These are phyloP conservation scores for Caenorhabditis drosophilae DNA, from an alignment of 2,888 invertebrate species.

Conservation along the genomic window DNA sequence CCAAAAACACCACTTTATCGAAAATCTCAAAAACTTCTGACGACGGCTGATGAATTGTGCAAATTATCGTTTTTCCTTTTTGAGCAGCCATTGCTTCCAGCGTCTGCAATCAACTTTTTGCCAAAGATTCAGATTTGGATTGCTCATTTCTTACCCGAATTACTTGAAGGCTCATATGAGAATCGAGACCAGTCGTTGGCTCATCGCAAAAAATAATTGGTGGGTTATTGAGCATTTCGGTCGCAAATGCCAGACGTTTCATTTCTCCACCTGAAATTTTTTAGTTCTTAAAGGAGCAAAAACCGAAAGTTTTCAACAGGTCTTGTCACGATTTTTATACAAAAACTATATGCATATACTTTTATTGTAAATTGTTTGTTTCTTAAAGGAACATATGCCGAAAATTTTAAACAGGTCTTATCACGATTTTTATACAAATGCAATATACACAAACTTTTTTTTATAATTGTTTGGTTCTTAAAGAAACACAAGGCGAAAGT, in stretches of 20 bases:
- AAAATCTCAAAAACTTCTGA: constrained; percentile 87
- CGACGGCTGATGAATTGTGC: constrained; percentile 92
- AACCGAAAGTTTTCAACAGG: constrained; percentile 49
- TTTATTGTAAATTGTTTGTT: no score
- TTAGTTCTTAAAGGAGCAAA: not conserved
- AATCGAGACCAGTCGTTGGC: constrained; percentile 90
- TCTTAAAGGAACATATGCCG: no score
- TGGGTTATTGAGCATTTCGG: constrained; percentile 90
- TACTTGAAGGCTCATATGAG: constrained; percentile 74
- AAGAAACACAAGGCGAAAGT: no score
- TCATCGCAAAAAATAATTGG: constrained; percentile 94
- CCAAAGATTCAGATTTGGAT: not conserved
- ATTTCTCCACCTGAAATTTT: constrained; percentile 95
- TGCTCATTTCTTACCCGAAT: constrained; percentile 10
- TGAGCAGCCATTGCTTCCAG: constrained; percentile 50
- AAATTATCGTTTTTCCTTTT: constrained; percentile 84
- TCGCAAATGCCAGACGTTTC: constrained; percentile 91
- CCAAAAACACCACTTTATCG: constrained; percentile 81
- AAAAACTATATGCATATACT: no score
- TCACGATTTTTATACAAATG: no score
- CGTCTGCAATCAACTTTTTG: constrained; percentile 25
- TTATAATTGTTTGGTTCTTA: no score
- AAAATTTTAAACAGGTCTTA: no score
- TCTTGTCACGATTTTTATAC: no score
- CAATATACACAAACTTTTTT: no score